Evolutionary conservation across 2,888 invertebrate species (phyloP).

Genomic region (Microctonus aethiopoides): DNA sequence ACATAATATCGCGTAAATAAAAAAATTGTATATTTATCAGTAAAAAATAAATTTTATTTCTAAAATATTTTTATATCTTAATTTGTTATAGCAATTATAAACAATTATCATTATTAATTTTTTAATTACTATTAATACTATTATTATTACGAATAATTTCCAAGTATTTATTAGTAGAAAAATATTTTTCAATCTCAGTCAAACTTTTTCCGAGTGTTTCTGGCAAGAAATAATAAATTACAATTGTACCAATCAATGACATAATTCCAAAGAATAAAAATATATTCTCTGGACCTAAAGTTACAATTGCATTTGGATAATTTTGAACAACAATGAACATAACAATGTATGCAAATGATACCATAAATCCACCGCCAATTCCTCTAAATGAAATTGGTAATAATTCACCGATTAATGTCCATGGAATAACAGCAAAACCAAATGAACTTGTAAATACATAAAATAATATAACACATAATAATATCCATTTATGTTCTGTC

Average conservation of each 20-base stretch:
- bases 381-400: constrained; percentile 70
- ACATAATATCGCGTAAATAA: no score
- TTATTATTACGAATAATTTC: not conserved
- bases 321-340: constrained; percentile 71
- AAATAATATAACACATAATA: constrained; percentile 67
- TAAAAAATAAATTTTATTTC: no score
- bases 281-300: constrained; percentile 64
- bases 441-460: constrained; percentile 70
- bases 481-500: constrained; percentile 61
- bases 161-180: constrained; percentile 40
- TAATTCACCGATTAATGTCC: constrained; percentile 71
- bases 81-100: no score
- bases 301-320: constrained; percentile 68
- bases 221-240: constrained; percentile 69
- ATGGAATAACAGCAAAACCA: constrained; percentile 71
- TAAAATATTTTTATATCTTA: no score
- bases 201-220: constrained; percentile 72
- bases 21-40: no score
- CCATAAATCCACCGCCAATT: constrained; percentile 68
- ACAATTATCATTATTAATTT: no score
- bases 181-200: constrained; percentile 69
- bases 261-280: constrained; percentile 68
- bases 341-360: constrained; percentile 69
- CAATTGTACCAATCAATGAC: constrained; percentile 66
- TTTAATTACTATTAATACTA: no score